Percentiles rank a stretch among this genome's conserved stretches.
phyloP scores from a whole-genome alignment of 2,888 invertebrate species.

The Caenorhabditis sinica region DNA sequence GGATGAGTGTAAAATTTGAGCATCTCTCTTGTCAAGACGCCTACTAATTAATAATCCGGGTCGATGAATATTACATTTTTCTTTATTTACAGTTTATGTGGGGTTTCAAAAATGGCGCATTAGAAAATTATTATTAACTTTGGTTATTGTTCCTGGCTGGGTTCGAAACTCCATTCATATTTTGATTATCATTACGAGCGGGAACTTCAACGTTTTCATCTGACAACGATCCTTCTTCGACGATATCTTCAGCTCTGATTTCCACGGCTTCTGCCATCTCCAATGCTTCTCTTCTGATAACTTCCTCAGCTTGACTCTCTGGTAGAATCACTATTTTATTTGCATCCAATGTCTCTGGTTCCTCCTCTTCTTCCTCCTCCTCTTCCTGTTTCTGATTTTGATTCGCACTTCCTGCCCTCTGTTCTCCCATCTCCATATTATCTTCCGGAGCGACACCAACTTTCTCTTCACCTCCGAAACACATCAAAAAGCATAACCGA shows the following conservation, averaged over 20 bases:
- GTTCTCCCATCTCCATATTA: constrained; percentile 12
- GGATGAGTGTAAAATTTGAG: constrained; percentile 58
- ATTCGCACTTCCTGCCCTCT: background rate
- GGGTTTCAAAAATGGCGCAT: background rate
- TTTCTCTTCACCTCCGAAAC: constrained; percentile 22
- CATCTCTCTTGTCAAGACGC: background rate
- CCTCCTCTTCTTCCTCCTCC: constrained; percentile 33
- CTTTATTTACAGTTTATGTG: background rate
- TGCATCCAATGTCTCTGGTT: constrained; percentile 49
- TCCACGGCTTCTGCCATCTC: background rate
- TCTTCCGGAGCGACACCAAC: constrained; percentile 2
- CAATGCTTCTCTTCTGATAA: constrained; percentile 3
- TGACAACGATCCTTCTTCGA: background rate
- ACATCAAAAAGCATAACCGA: constrained; percentile 48
- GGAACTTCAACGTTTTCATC: background rate
- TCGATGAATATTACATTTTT: constrained; percentile 9
- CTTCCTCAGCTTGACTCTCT: constrained; percentile 18
- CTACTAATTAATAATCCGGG: constrained; percentile 29
- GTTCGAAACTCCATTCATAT: background rate
- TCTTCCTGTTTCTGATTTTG: constrained; percentile 9
- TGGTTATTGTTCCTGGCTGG: background rate
- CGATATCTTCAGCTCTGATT: background rate
- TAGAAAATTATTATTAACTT: too few relatives aligned
- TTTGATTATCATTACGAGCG: background rate
- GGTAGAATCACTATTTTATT: constrained; percentile 37